Percentiles rank a stretch among this genome's conserved stretches.
Evolutionary conservation across 2,113 vertebrate genomes (phyloP).

Genomic region (Pipra filicauda): DNA sequence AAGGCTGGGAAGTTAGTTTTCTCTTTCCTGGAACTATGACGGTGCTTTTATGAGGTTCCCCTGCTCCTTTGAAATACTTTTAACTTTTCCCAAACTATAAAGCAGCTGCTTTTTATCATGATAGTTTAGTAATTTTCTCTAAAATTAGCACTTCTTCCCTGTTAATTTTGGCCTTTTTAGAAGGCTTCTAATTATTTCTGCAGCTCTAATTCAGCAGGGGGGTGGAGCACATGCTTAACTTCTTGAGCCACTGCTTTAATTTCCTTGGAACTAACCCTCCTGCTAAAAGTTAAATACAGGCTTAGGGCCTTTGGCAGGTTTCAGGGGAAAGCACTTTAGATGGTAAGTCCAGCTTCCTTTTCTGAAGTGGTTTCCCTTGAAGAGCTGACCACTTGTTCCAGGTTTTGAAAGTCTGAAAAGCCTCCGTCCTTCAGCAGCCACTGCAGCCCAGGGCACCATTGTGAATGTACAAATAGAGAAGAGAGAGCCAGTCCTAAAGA

Average conservation of each 20-base stretch:
- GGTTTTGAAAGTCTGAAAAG: background rate
- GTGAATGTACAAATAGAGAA: background rate
- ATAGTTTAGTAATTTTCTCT: slow-evolving; percentile 7
- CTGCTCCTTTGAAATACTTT: background rate
- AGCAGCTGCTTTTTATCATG: background rate
- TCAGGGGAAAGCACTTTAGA: background rate
- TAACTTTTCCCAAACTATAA: background rate
- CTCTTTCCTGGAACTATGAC: background rate
- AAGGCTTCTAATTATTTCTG: background rate
- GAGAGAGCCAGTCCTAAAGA: background rate
- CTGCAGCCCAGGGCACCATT: background rate
- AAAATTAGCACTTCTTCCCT: background rate
- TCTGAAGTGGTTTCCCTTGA: background rate
- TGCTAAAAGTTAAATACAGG: background rate
- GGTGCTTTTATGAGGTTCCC: background rate
- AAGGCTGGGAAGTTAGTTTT: background rate
- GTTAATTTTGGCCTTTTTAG: background rate
- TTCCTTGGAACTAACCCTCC: background rate
- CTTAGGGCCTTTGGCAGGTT: background rate
- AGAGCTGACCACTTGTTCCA: background rate
- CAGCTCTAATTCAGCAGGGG: background rate
- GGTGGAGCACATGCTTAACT: background rate
- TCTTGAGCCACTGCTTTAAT: background rate
- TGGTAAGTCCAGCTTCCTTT: background rate
- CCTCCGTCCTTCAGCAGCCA: background rate